phyloP scores from a whole-genome alignment of 2,888 invertebrate genomes.

The Nemoura dubitans region DNA sequence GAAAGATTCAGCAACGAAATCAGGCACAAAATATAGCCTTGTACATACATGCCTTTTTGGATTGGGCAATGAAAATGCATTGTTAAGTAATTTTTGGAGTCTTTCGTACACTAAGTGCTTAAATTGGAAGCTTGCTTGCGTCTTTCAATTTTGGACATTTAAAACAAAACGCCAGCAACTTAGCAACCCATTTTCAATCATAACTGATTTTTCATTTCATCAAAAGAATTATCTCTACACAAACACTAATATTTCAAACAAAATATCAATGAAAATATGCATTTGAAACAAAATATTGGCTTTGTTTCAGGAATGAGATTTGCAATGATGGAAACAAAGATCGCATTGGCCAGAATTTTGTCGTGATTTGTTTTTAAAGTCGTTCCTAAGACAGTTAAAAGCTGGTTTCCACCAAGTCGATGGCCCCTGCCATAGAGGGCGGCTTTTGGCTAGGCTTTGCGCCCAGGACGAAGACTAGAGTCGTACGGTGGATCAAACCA shows the following conservation, averaged over 20 bases:
- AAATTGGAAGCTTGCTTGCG: too few species aligned
- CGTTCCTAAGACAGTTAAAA: background rate
- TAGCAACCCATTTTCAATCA: too few species aligned
- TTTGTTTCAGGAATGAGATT: background rate
- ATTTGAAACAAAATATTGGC: background rate
- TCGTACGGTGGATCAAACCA: too few species aligned
- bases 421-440: background rate
- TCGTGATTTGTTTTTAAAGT: background rate
- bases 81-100: too few species aligned
- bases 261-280: too few species aligned
- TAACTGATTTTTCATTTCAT: too few species aligned
- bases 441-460: background rate
- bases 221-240: too few species aligned
- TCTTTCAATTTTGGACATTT: too few species aligned
- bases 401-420: background rate
- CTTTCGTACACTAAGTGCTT: too few species aligned
- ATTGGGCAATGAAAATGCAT: background rate
- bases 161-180: too few species aligned
- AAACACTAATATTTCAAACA: too few species aligned
- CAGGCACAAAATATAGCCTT: background rate
- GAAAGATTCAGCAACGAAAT: constrained; percentile 10
- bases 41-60: background rate
- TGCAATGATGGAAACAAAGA: constrained; percentile 19
- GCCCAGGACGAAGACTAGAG: background rate
- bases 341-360: background rate